A percentile compares a stretch with the other conserved stretches of the same genome.
Evolutionary conservation across 2,888 invertebrate species (phyloP).

Genomic region (Sarcophaga rosellei): DNA sequence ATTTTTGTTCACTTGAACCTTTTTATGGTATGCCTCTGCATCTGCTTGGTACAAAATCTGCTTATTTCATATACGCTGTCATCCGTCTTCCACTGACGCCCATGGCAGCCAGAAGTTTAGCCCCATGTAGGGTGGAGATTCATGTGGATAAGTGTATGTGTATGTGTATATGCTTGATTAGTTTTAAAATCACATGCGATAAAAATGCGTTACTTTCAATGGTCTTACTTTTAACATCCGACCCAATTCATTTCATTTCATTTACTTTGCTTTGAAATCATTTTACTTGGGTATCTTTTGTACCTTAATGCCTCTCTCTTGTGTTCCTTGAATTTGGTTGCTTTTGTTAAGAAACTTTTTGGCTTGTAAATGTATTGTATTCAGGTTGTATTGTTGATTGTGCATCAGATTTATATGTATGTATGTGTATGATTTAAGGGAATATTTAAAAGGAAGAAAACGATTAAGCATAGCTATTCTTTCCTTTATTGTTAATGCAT

Average conservation of each 20-base stretch:
- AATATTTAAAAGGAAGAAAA: not conserved
- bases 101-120: too few relatives aligned
- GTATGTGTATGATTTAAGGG: not conserved
- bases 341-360: not conserved
- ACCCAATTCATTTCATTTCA: not conserved
- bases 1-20: too few relatives aligned
- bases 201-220: constrained; percentile 53
- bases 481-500: not conserved
- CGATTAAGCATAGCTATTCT: constrained; percentile 3
- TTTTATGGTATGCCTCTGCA: too few relatives aligned
- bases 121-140: too few relatives aligned
- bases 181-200: constrained; percentile 49
- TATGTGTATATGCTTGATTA: not conserved
- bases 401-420: not conserved
- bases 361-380: not conserved
- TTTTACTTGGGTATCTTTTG: constrained; percentile 11
- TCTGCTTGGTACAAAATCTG: too few relatives aligned
- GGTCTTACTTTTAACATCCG: constrained; percentile 4
- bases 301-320: not conserved
- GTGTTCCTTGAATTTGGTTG: not conserved
- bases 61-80: too few relatives aligned
- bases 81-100: too few relatives aligned
- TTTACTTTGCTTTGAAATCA: constrained; percentile 36
- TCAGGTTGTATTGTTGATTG: not conserved
- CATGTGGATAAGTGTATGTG: too few relatives aligned